Conservation (phyloP, 2,888 invertebrate species). For the Leucozona laternaria region DNA sequence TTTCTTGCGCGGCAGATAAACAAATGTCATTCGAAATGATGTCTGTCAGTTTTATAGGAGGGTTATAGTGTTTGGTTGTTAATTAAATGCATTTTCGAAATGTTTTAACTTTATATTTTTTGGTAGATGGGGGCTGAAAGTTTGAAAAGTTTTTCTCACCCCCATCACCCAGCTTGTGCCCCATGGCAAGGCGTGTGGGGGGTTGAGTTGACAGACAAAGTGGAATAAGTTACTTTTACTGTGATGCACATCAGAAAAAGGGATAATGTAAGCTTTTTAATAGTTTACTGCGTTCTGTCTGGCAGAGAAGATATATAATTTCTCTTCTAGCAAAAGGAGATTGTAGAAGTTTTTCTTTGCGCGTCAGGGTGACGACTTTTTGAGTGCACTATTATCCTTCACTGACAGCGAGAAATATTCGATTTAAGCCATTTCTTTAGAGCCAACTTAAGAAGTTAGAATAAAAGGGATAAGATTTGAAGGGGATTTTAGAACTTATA, state of each 20-base stretch:
- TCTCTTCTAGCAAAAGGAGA: conserved; percentile 40
- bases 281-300: conserved; percentile 50
- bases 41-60: conserved; percentile 63
- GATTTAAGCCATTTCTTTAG: conserved; percentile 16
- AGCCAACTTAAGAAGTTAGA: conserved; percentile 9
- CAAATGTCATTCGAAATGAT: conserved; percentile 69
- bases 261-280: conserved; percentile 62
- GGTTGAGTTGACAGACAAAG: conserved; percentile 25
- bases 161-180: not conserved
- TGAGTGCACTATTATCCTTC: conserved; percentile 16
- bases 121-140: conserved; percentile 1
- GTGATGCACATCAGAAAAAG: conserved; percentile 47
- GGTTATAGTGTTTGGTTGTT: conserved; percentile 61
- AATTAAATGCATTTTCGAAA: conserved; percentile 67
- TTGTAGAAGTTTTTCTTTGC: conserved; percentile 52
- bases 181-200: too few species aligned
- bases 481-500: not conserved
- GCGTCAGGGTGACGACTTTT: conserved; percentile 34
- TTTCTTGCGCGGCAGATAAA: conserved; percentile 51
- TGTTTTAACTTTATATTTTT: conserved; percentile 20
- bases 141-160: conserved; percentile 30
- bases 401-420: conserved; percentile 37
- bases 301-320: conserved; percentile 41
- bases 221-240: conserved; percentile 50
- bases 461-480: conserved; percentile 6